A percentile compares a stretch with the other conserved stretches of the same genome.
Conservation (phyloP, 2,888 invertebrate genomes). For the Synergus gifuensis region DNA sequence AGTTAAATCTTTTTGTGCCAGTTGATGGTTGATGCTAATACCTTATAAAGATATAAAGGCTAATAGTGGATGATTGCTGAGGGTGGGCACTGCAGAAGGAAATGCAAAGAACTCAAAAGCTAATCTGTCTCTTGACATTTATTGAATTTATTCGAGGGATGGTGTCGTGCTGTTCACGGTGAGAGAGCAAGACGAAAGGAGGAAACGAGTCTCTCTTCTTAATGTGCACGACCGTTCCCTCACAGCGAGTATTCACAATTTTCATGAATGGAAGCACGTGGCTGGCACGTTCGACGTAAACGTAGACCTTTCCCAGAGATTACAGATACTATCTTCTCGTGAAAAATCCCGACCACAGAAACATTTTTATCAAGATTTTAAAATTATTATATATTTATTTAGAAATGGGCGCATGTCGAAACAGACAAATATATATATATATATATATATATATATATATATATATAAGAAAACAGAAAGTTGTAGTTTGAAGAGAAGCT, state of each 20-base stretch:
- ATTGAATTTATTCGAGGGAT: constrained; percentile 21
- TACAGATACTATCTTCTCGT: background rate
- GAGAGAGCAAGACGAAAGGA: constrained; percentile 46
- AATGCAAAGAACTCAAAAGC: constrained; percentile 33
- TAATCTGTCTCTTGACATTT: constrained; percentile 22
- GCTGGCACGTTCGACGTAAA: constrained; percentile 54
- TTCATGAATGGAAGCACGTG: constrained; percentile 60
- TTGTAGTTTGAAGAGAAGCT: background rate
- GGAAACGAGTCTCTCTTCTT: constrained; percentile 48
- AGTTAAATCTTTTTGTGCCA: constrained; percentile 37
- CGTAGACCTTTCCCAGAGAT: background rate
- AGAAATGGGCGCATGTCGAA: background rate
- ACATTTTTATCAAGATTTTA: background rate
- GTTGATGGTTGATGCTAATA: constrained; percentile 14
- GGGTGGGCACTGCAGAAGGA: constrained; percentile 13
- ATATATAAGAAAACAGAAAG: too few relatives aligned
- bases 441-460: too few relatives aligned
- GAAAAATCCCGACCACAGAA: background rate
- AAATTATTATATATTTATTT: background rate
- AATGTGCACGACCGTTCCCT: constrained; percentile 38
- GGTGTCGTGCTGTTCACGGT: constrained; percentile 20
- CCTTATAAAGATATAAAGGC: constrained; percentile 14
- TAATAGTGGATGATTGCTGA: constrained; percentile 38
- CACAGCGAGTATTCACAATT: constrained; percentile 55
- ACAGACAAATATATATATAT: too few relatives aligned